Percentiles rank a stretch among this genome's conserved stretches.
phyloP scores from a whole-genome alignment of 1,140 invertebrate species.

The Pseudomyrmex sp. region DNA sequence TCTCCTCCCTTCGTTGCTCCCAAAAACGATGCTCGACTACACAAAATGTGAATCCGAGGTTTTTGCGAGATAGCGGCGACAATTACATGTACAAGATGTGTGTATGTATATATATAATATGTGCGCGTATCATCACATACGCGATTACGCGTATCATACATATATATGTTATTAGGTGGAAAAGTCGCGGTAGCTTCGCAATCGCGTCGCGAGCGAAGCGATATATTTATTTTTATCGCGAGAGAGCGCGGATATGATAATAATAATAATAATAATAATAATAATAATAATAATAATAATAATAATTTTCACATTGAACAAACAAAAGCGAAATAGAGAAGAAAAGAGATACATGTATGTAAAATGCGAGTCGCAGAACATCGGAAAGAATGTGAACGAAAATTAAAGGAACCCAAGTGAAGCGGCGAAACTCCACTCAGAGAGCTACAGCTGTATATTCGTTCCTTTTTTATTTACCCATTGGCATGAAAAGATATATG shows the following conservation, averaged over 20 bases:
- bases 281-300: background rate
- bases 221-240: constrained; percentile 2
- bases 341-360: constrained; percentile 38
- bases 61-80: constrained; percentile 65
- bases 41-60: constrained; percentile 68
- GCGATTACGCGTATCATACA: constrained; percentile 9
- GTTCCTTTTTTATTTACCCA: constrained; percentile 62
- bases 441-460: constrained; percentile 48
- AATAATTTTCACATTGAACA: constrained; percentile 32
- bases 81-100: constrained; percentile 73
- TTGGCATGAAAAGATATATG: constrained; percentile 59
- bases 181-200: background rate
- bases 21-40: constrained; percentile 59
- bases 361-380: constrained; percentile 34
- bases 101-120: constrained; percentile 74
- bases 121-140: constrained; percentile 9
- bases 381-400: constrained; percentile 28
- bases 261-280: no score
- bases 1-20: constrained; percentile 11
- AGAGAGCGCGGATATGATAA: constrained; percentile 15
- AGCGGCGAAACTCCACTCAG: constrained; percentile 59
- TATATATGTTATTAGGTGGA: background rate
- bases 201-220: constrained; percentile 18
- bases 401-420: constrained; percentile 44
- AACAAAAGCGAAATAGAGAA: constrained; percentile 19